Percentiles rank a stretch among this genome's conserved stretches.
These are phyloP conservation scores for Ochlodes sylvanus DNA, from an alignment of 2,888 invertebrate genomes.

Conservation along the genomic window DNA sequence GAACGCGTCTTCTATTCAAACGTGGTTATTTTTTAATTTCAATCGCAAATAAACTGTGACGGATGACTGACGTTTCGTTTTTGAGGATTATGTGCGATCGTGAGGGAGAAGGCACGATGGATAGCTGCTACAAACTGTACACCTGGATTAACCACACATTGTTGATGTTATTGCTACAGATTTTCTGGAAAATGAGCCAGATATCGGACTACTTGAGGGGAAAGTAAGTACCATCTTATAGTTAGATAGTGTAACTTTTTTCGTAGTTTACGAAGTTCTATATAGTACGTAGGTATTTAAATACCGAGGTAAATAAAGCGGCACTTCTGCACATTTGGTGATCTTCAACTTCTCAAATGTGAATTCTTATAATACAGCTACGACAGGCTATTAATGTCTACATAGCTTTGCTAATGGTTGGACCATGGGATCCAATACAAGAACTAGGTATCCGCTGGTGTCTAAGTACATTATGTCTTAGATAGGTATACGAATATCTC, in stretches of 20 bases:
- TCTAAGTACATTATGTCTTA: too few species aligned
- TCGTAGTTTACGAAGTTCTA: conserved; percentile 7
- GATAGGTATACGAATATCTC: not conserved
- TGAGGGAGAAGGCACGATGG: conserved; percentile 69
- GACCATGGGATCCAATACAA: too few species aligned
- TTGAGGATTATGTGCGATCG: conserved; percentile 68
- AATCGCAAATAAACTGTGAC: conserved; percentile 65
- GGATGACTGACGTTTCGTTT: conserved; percentile 77
- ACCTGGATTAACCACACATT: conserved; percentile 79
- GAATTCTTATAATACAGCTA: not conserved
- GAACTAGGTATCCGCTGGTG: not conserved
- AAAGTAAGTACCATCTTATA: conserved; percentile 65
- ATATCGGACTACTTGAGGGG: conserved; percentile 77
- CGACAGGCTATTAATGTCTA: not conserved
- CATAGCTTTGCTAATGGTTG: not conserved
- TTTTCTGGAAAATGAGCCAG: conserved; percentile 81
- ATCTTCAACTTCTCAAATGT: conserved; percentile 1
- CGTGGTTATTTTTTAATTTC: conserved; percentile 48
- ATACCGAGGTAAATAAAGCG: conserved; percentile 5
- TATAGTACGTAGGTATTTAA: not conserved
- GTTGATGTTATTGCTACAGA: conserved; percentile 78
- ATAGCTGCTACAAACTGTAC: conserved; percentile 77
- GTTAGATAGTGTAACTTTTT: conserved; percentile 23
- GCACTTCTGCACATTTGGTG: not conserved
- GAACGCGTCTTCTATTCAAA: conserved; percentile 28